These are phyloP conservation scores for Heliothis subflexa DNA, from an alignment of 1,140 invertebrate genomes.

Conservation along the genomic window DNA sequence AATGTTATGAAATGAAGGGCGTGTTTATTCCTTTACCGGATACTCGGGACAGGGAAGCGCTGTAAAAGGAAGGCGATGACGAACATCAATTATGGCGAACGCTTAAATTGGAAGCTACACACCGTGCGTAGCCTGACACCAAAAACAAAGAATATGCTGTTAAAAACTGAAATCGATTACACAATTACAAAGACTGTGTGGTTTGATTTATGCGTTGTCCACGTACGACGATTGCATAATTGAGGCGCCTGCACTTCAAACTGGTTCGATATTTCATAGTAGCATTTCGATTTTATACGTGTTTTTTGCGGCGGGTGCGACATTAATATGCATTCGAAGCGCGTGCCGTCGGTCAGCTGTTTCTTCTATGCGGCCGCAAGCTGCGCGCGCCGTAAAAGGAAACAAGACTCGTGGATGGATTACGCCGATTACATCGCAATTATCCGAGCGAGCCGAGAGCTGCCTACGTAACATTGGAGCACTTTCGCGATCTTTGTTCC, in stretches of 20 bases:
- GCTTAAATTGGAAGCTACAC: conserved; percentile 37
- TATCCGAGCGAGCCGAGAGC: conserved; percentile 68
- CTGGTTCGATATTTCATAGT: conserved; percentile 69
- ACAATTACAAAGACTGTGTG: conserved; percentile 51
- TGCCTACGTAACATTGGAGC: conserved; percentile 71
- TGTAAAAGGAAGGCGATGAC: conserved; percentile 26
- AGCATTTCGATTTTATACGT: conserved; percentile 77
- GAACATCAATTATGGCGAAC: conserved; percentile 42
- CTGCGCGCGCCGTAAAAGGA: conserved; percentile 80
- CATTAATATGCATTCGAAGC: conserved; percentile 81
- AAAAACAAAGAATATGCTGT: conserved; percentile 48
- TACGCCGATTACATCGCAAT: conserved; percentile 83
- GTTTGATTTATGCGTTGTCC: conserved; percentile 64
- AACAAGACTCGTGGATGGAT: conserved; percentile 79
- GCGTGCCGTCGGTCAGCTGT: conserved; percentile 83
- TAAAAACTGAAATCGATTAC: conserved; percentile 61
- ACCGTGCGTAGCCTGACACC: conserved; percentile 25
- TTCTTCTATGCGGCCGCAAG: conserved; percentile 81
- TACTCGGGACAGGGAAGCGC: neutral
- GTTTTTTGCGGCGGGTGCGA: conserved; percentile 76
- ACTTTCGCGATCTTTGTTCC: conserved; percentile 83
- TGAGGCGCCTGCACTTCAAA: conserved; percentile 67
- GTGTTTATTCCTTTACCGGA: neutral
- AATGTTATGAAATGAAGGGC: conserved; percentile 26
- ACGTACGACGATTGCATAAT: conserved; percentile 69